Percentiles rank a stretch among this genome's conserved stretches.
These are phyloP conservation scores for Pristionchus pacificus DNA, from an alignment of 1,140 invertebrate genomes.

Conservation along the genomic window DNA sequence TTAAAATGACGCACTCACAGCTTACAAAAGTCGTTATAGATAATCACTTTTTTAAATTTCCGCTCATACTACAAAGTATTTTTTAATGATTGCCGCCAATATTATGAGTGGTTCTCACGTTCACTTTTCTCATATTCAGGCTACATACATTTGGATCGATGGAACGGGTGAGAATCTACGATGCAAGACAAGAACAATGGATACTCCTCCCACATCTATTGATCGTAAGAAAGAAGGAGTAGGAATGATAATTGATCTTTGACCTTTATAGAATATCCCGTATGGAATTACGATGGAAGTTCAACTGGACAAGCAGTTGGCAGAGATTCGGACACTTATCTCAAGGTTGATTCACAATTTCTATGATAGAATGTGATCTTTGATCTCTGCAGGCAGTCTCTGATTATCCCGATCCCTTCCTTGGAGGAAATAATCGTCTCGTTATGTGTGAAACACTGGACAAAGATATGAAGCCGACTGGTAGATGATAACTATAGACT, in stretches of 20 bases:
- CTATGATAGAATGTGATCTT: neutral
- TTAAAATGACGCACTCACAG: no score
- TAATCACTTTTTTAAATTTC: no score
- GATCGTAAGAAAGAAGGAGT: no score
- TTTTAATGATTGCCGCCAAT: no score
- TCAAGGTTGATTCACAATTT: conserved; percentile 70
- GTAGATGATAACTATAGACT: conserved; percentile 59
- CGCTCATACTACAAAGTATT: no score
- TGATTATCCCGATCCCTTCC: conserved; percentile 88
- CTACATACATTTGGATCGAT: conserved; percentile 65
- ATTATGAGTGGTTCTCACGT: no score
- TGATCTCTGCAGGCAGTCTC: conserved; percentile 66
- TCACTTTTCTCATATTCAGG: conserved; percentile 1
- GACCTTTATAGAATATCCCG: conserved; percentile 76
- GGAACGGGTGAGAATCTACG: conserved; percentile 80
- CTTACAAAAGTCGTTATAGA: no score
- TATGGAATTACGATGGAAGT: conserved; percentile 93
- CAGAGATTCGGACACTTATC: conserved; percentile 58
- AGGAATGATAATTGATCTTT: no score
- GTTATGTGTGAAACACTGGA: conserved; percentile 80
- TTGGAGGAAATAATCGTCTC: conserved; percentile 78
- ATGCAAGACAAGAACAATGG: conserved; percentile 74
- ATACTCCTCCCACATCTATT: conserved; percentile 1
- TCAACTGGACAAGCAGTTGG: conserved; percentile 62
- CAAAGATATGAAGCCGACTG: conserved; percentile 70